Percentiles rank a stretch among this genome's conserved stretches.
phyloP scores from a whole-genome alignment of 2,113 vertebrate species.

The Castor canadensis region DNA sequence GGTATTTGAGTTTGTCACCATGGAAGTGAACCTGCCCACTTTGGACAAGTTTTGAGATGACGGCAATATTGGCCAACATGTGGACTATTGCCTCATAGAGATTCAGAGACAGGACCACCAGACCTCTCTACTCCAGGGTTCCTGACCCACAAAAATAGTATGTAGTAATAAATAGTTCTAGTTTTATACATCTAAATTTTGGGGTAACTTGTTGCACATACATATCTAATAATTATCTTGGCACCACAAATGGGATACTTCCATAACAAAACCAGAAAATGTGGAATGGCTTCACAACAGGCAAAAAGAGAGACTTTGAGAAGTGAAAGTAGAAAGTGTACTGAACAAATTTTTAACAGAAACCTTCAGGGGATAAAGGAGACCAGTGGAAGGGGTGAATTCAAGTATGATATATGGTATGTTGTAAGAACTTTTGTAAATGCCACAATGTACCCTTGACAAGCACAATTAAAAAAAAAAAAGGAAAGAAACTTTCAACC shows the following conservation, averaged over 20 bases:
- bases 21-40: not conserved
- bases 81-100: not conserved
- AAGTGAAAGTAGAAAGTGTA: not conserved
- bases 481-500: too few species aligned
- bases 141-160: not conserved
- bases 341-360: not conserved
- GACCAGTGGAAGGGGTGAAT: too few species aligned
- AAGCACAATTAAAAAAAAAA: too few species aligned
- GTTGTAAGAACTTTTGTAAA: too few species aligned
- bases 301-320: not conserved
- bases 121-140: not conserved
- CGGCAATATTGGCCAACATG: not conserved
- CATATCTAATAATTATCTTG: not conserved
- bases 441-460: too few species aligned
- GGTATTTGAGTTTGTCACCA: not conserved
- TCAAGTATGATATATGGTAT: too few species aligned
- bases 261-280: not conserved
- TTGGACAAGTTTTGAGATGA: not conserved
- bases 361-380: too few species aligned
- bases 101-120: not conserved
- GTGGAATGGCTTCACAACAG: not conserved
- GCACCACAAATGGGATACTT: not conserved
- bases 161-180: not conserved
- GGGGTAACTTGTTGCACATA: not conserved
- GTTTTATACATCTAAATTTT: conserved; percentile 2